phyloP scores from a whole-genome alignment of 2,113 vertebrate genomes.

The Diglossa brunneiventris region DNA sequence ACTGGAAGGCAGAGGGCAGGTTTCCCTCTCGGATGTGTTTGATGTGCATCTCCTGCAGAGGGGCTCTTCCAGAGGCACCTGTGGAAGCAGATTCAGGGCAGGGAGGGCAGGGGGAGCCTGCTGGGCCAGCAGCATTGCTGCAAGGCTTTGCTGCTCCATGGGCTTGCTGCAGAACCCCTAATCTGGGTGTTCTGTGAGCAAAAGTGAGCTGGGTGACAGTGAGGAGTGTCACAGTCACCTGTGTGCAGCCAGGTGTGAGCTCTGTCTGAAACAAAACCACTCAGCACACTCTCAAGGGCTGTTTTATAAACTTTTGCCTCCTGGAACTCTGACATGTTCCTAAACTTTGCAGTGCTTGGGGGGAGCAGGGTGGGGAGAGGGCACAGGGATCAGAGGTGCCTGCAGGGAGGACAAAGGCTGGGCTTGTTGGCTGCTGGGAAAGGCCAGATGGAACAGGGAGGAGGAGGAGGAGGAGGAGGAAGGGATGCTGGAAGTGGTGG shows the following conservation, averaged over 20 bases:
- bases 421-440: slow-evolving; percentile 2
- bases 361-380: background rate
- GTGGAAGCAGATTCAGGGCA: background rate
- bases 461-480: background rate
- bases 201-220: rapidly evolving
- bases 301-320: no score
- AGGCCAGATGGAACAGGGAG: background rate
- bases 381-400: background rate
- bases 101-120: background rate
- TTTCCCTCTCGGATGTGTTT: background rate
- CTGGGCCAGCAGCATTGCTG: background rate
- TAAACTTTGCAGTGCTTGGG: background rate
- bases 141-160: background rate
- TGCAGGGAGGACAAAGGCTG: background rate
- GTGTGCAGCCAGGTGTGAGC: no score
- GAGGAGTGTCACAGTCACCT: rapidly evolving
- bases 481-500: background rate
- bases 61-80: background rate
- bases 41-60: background rate
- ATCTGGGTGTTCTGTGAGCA: background rate
- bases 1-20: background rate
- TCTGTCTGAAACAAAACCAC: background rate
- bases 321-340: background rate
- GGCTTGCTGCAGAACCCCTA: rapidly evolving
- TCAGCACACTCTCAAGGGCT: rapidly evolving